Base-by-base conservation (phyloP, 1,140 invertebrate genomes). In the Calosoma granatense region DNA sequence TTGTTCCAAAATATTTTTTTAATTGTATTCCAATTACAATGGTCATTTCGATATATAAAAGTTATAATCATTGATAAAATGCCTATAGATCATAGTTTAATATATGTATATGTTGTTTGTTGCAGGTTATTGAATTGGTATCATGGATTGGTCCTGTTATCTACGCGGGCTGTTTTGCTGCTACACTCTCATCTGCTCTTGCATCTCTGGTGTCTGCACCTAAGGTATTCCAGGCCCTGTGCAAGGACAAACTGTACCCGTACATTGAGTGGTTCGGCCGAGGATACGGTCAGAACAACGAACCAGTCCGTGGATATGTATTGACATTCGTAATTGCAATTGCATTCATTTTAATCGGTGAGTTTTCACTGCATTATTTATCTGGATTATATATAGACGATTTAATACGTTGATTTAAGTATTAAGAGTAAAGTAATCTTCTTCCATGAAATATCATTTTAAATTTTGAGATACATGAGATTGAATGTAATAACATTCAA, bases 131-230 rank as follows among this genome's bases (percentile, higher is more conserved):
- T 74, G 90, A 95, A 67, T 73, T 97, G 61, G 86, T 94, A 4
- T 90, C 94, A 0, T 86, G 76, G 0, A 93, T 90, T 72, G 90
- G 92, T 1, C 93, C 92, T 0, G 75, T 99, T 2, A 95, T 98
- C 63, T 97, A 95, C 66, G 92, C 90, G 20, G 96, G 95, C 0
- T 97, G 94, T 67, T 97, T 97, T 72, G 93, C 95, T 1, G 96
- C 96, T 1, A 97, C 96, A 0, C 72, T 99, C 11, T 96, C 93
- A 1, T 97, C 94, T 6, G 96, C 97, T 1, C 76, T 98, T 23
- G 95, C 96, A 1, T 94, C 92, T 60, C 77, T 98, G 51, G 94
- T 98, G 0, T 94, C 92, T 15, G 97, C 95, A 0, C 97, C 97
- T 0, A 91, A 91, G 79, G 87, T 92, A 0, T 91, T 94, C 66